Evolutionary conservation across 2,113 vertebrate species (phyloP), one percentile per base, ranked within the genome.

Genomic region (Trematomus loennbergii): DNA sequence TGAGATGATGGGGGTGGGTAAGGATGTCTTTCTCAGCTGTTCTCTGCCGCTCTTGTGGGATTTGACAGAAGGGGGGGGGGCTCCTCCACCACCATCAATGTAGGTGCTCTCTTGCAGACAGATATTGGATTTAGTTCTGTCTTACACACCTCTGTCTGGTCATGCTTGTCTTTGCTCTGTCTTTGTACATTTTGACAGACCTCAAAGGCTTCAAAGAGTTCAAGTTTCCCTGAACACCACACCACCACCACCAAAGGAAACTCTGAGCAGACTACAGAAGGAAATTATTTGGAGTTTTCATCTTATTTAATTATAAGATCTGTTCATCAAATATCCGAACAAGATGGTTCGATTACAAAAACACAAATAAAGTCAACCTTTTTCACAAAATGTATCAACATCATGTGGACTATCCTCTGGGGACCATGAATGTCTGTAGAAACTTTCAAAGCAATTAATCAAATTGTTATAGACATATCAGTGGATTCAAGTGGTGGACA

Each of bases 111-210:
- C 33, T 68, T 22, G 62, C 71, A 54, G 75, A 63, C 69, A 75
- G 50, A 71, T 73, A 73, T 80, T 79, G 75, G 64, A 53, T 80
- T 18, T 65, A 52, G 64, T 60, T 43, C 18, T 16, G 15, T 43
- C 57, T 69, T 16, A 12, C 72, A 36, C 33, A 46, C 52, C 36
- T 75, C 15, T 50, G 59, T 49, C 79, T 52, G 63, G 73, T 78
- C 77, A 68, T 58, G 69, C 80, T 72, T 78, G 61, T 68, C 50
- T 81, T 46, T 46, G 4, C 69, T 53, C 55, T 4, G 33, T 50
- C 65, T 70, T 20, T 67, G 76, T 15, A 62, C 63, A 20, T 76
- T 66, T 40, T 81, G 72, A 75, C 83, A 62, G 65, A 60, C 2
- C 12, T 77, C 59, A 69, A 50, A 77, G 20, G 40, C 36, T 74